Percentiles rank a stretch among this genome's conserved stretches.
Evolutionary conservation across 2,797 vertebrate species (phyloP).

Genomic region (Psittacula derbiana): DNA sequence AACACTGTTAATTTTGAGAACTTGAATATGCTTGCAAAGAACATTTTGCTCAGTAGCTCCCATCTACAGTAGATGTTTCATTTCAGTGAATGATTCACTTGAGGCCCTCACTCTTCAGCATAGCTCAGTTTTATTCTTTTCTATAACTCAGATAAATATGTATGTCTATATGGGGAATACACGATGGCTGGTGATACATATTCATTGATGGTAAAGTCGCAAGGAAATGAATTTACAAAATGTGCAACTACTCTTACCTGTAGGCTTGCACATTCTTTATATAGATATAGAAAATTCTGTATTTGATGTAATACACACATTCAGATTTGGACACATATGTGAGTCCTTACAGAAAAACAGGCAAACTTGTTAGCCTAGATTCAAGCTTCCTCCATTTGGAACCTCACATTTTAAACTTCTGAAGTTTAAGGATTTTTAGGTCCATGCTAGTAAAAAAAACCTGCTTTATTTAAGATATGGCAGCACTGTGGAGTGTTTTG

Average conservation of each 20-base stretch:
- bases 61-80: neutral
- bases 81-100: conserved; percentile 43
- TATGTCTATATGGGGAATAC: neutral
- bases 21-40: conserved; percentile 23
- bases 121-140: conserved; percentile 24
- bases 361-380: neutral
- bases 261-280: neutral
- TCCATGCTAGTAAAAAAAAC: neutral
- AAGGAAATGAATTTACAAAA: conserved; percentile 18
- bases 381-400: neutral
- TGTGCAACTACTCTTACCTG: neutral
- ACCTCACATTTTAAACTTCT: neutral
- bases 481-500: neutral
- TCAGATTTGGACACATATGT: neutral
- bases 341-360: neutral
- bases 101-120: conserved; percentile 9
- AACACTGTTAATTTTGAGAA: conserved; percentile 31
- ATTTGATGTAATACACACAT: neutral
- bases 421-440: neutral
- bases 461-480: neutral
- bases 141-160: conserved; percentile 31
- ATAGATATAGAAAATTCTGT: neutral
- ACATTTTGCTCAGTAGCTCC: conserved; percentile 39
- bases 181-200: neutral
- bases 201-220: neutral